These are phyloP conservation scores for Sinocyclocheilus grahami DNA, from an alignment of 2,113 vertebrate species.

Conservation along the genomic window DNA sequence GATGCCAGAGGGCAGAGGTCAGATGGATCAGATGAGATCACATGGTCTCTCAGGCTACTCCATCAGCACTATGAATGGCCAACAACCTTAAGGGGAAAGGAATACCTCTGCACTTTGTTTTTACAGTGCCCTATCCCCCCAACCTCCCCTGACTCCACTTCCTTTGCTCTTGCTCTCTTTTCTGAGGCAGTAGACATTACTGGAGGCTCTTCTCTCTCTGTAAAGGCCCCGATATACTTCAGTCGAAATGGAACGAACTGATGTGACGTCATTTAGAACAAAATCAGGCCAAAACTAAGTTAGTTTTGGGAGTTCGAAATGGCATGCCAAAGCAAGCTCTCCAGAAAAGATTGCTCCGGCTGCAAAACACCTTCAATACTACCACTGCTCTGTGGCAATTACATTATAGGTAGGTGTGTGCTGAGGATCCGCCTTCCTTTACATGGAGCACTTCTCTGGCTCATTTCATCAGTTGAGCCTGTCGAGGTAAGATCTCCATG, in stretches of 20 bases:
- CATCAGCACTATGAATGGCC: conserved; percentile 61
- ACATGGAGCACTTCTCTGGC: too few relatives aligned
- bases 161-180: conserved; percentile 33
- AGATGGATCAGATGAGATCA: conserved; percentile 76
- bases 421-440: too few relatives aligned
- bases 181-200: conserved; percentile 39
- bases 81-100: conserved; percentile 55
- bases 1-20: conserved; percentile 80
- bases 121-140: conserved; percentile 56
- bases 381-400: too few relatives aligned
- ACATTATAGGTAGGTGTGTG: too few relatives aligned
- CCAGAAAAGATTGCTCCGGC: too few relatives aligned
- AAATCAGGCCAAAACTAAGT: too few relatives aligned
- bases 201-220: conserved; percentile 49
- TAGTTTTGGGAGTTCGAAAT: too few relatives aligned
- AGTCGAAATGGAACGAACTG: too few relatives aligned
- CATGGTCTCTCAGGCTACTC: conserved; percentile 68
- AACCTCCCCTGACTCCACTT: conserved; percentile 20
- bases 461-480: too few relatives aligned
- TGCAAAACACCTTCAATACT: too few relatives aligned
- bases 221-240: neutral
- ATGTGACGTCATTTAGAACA: neutral
- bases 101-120: conserved; percentile 62
- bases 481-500: too few relatives aligned
- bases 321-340: too few relatives aligned